Evolutionary conservation across 2,888 invertebrate species (phyloP).

Genomic region (Stenolophus ochropezus): DNA sequence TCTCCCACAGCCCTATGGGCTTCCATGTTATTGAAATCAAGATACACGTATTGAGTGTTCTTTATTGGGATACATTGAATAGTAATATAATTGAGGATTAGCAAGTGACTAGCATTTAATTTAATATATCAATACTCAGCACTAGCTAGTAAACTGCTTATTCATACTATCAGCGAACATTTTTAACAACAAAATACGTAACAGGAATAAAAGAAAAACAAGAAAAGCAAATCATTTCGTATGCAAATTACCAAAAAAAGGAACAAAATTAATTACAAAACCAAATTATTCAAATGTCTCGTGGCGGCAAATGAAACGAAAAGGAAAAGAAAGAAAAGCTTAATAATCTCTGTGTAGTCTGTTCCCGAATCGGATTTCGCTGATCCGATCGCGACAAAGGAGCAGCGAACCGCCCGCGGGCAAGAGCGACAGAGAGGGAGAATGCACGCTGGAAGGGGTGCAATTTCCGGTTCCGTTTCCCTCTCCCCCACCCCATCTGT

Average conservation of each 20-base stretch:
- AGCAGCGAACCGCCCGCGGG: neutral
- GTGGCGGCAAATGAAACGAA: constrained; percentile 7
- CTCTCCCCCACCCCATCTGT: neutral
- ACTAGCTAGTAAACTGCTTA: neutral
- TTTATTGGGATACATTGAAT: no score
- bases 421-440: neutral
- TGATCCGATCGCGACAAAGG: constrained; percentile 1
- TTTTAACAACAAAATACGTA: neutral
- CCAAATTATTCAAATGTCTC: constrained; percentile 22
- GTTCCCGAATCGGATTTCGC: constrained; percentile 1
- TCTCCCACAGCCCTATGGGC: no score
- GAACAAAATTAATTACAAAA: constrained; percentile 25
- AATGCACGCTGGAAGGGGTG: neutral
- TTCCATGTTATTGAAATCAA: no score
- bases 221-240: neutral
- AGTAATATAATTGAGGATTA: no score
- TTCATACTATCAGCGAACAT: neutral
- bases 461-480: constrained; percentile 23
- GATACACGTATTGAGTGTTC: no score
- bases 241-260: constrained; percentile 1
- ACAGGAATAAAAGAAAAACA: neutral
- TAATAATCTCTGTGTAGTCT: constrained; percentile 3
- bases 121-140: no score
- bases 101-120: no score
- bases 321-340: neutral